A percentile compares a stretch with the other conserved stretches of the same genome.
phyloP scores from a whole-genome alignment of 2,888 invertebrate genomes.

The Amiota minor region DNA sequence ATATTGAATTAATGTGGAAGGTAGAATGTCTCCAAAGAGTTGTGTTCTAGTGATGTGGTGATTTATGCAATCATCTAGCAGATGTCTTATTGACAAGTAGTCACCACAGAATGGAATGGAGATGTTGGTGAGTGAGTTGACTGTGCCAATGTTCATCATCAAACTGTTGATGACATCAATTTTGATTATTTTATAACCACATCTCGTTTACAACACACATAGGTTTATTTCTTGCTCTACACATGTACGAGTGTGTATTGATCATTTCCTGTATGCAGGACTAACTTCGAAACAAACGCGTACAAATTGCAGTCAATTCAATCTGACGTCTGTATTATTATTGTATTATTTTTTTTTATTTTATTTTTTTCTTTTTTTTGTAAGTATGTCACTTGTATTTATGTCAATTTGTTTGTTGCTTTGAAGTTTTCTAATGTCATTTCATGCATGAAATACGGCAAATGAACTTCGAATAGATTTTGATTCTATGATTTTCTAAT shows the following conservation, averaged over 20 bases:
- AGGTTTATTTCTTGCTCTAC: background rate
- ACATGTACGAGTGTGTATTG: background rate
- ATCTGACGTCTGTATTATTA: background rate
- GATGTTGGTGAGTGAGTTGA: no score
- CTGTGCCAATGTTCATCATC: no score
- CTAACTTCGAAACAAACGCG: constrained; percentile 15
- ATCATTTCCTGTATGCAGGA: constrained; percentile 18
- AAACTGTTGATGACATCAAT: no score
- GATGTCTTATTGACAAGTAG: no score
- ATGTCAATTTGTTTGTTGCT: background rate
- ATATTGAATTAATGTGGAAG: no score
- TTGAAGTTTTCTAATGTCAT: background rate
- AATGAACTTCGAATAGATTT: constrained; percentile 12
- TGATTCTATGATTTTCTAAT: background rate
- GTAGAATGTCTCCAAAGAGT: no score
- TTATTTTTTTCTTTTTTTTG: no score
- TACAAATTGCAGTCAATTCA: constrained; percentile 19
- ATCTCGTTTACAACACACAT: background rate
- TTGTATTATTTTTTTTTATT: background rate
- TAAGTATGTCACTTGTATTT: no score
- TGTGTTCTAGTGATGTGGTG: background rate
- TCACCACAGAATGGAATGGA: background rate
- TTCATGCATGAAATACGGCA: constrained; percentile 1
- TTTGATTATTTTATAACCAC: no score
- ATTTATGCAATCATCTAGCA: no score